Conservation (phyloP, 2,113 vertebrate genomes). For the Boulengeromyrus knoepffleri region DNA sequence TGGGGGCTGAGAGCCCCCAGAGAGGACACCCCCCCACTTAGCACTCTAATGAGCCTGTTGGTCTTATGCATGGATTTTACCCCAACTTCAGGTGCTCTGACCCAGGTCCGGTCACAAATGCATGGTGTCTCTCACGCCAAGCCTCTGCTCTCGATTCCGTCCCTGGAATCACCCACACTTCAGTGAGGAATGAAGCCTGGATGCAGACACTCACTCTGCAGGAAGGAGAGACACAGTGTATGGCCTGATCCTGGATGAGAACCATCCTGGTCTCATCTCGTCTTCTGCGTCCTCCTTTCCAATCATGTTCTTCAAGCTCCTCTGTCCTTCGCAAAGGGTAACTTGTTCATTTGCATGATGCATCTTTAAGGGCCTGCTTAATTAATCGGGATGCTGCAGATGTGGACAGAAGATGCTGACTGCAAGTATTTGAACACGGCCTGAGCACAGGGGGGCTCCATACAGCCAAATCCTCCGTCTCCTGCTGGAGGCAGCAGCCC, state of each 20-base stretch:
- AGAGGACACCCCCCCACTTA: not conserved
- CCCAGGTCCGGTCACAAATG: not conserved
- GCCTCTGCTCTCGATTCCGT: not conserved
- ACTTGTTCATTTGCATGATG: not conserved
- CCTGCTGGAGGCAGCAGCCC: not conserved
- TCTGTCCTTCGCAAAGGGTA: not conserved
- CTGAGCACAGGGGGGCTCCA: not conserved
- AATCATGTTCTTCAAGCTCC: not conserved
- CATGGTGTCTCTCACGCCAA: not conserved
- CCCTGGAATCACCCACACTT: not conserved
- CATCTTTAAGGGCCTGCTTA: constrained; percentile 1
- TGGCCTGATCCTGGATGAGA: not conserved
- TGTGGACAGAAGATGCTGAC: not conserved
- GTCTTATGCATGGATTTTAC: not conserved
- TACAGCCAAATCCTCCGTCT: not conserved
- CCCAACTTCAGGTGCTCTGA: not conserved
- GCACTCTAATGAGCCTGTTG: not conserved
- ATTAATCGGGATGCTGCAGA: not conserved
- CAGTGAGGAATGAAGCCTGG: not conserved
- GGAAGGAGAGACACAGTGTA: not conserved
- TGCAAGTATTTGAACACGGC: not conserved
- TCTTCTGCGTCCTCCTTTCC: not conserved
- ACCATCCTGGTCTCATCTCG: not conserved
- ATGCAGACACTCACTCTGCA: not conserved
- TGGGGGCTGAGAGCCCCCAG: not conserved